Conservation (phyloP, 1,140 invertebrate genomes). For the Temnothorax nylanderi region DNA sequence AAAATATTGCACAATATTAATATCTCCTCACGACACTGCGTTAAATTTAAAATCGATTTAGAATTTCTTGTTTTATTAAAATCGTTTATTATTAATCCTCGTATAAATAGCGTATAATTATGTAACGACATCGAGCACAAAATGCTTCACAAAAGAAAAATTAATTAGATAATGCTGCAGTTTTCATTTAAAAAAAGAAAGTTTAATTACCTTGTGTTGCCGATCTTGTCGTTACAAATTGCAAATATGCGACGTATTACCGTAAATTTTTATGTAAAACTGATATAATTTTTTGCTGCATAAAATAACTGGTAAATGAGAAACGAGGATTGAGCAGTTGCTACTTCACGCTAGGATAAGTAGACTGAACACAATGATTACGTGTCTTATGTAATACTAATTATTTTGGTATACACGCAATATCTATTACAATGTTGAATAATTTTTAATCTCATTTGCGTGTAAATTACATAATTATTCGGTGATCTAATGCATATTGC, state of each 20-base stretch:
- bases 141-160: slow-evolving; percentile 36
- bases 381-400: background rate
- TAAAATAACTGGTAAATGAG: background rate
- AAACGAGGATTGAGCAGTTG: background rate
- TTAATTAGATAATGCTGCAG: background rate
- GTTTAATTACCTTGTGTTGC: background rate
- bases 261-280: background rate
- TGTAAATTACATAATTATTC: background rate
- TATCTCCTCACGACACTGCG: slow-evolving; percentile 12
- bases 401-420: background rate
- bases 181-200: background rate
- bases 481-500: background rate
- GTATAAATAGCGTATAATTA: slow-evolving; percentile 21
- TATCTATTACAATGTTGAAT: background rate
- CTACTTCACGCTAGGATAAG: background rate
- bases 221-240: background rate
- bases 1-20: slow-evolving; percentile 26
- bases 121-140: background rate
- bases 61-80: slow-evolving; percentile 30
- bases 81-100: slow-evolving; percentile 10
- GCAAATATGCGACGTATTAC: background rate
- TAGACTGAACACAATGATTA: background rate
- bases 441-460: background rate
- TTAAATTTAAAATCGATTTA: slow-evolving; percentile 29
- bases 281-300: background rate